Percentiles rank a stretch among this genome's conserved stretches.
phyloP scores from a whole-genome alignment of 2,888 invertebrate species.

The Nysson spinosus region DNA sequence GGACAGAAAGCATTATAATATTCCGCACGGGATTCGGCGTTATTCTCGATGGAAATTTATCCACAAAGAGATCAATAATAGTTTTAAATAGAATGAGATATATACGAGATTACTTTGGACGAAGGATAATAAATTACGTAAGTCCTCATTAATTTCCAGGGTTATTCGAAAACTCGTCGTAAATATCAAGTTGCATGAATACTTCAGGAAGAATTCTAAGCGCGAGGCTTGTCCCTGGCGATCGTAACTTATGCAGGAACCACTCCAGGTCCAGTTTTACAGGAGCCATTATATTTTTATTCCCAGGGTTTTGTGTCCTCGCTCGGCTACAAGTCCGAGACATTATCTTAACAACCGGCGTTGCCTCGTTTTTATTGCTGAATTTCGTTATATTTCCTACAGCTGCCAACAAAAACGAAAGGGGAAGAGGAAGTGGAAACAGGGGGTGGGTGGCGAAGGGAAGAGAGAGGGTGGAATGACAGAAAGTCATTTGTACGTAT shows the following conservation, averaged over 20 bases:
- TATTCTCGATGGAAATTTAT: no score
- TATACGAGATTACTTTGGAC: no score
- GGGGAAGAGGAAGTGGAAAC: not conserved
- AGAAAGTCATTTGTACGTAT: conserved; percentile 30
- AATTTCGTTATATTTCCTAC: conserved; percentile 36
- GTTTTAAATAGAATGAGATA: no score
- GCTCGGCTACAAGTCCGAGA: conserved; percentile 1
- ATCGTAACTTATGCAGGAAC: conserved; percentile 34
- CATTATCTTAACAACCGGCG: conserved; percentile 49
- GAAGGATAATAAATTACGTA: no score
- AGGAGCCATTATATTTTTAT: conserved; percentile 51
- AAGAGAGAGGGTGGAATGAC: conserved; percentile 10
- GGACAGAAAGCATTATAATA: no score
- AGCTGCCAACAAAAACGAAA: not conserved
- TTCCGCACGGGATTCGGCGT: no score
- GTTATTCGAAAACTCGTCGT: no score
- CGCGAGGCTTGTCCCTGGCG: conserved; percentile 13
- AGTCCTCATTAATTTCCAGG: no score
- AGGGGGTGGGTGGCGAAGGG: not conserved
- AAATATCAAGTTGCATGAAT: no score
- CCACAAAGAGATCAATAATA: no score
- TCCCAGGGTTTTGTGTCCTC: conserved; percentile 15
- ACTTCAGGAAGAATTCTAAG: conserved; percentile 8
- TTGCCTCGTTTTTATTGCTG: conserved; percentile 32
- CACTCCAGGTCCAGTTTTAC: conserved; percentile 30